Base-by-base conservation (phyloP, 1,140 invertebrate species). In the Cydia amplana region DNA sequence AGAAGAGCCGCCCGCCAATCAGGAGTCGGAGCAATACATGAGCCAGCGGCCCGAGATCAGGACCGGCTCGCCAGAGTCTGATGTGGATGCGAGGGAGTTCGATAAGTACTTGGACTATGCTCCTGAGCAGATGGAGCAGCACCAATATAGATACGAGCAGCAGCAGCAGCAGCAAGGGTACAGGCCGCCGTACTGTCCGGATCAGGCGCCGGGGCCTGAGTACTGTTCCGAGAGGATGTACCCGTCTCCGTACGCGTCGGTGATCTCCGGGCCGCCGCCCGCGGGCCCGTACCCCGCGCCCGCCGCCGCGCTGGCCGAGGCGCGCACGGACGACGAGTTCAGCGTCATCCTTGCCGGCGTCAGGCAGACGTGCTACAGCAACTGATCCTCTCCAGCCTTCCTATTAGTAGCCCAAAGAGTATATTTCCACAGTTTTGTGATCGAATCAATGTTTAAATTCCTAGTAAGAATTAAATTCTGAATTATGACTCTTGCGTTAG, bases 341-440 rank as follows among this genome's bases (percentile, higher is more conserved):
- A 97, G 96, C 92, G 96, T 97, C 78, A 97, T 97, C 81, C 90
- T 97, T 55, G 97, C 97, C 2, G 96, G 96, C 77, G 96, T 97
- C 51, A 94, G 97, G 75, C 97, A 97, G 87, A 97, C 97, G 28
- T 97, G 96, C 88, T 97, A 97, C 91, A 97, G 96, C 94, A 97
- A 96, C 93, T 97, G 92, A 95, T 60, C 18, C 55, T 23, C 85
- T 86, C 81, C 83, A 77, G 78, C 77, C 73, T 81, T 84, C 82
- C 80, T 82, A 78, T 82, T 82, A 82, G 74, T 85, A 88, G 83
- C 89, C 89, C 89, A 91, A 91, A 91, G 89, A 91, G 80, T 84
- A 7, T 75, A 65, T 74, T 76, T 77, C 74, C 46, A 67, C 75
- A 77, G 76, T 78, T 80, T 78, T 79, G 76, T 67, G 67, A 75